Conservation (phyloP, 1,140 invertebrate species). For the Hylaeus volcanicus region DNA sequence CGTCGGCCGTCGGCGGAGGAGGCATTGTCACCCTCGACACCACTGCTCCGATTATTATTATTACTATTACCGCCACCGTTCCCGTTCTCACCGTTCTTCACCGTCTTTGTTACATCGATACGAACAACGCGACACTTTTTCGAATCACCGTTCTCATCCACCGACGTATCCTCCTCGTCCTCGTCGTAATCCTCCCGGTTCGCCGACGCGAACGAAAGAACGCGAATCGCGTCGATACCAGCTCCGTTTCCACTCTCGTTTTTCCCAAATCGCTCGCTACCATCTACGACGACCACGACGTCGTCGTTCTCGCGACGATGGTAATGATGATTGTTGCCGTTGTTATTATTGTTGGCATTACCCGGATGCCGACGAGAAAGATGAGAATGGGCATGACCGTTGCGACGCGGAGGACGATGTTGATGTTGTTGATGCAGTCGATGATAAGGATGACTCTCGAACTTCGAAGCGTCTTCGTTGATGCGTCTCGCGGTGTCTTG, state of each 20-base stretch:
- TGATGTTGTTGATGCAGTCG: slow-evolving; percentile 40
- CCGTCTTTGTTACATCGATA: slow-evolving; percentile 17
- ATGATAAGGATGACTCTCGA: slow-evolving; percentile 35
- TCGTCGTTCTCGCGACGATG: not conserved
- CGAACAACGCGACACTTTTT: slow-evolving; percentile 36
- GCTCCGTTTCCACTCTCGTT: slow-evolving; percentile 19
- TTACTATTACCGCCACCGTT: slow-evolving; percentile 15
- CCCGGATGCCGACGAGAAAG: slow-evolving; percentile 1
- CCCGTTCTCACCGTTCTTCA: slow-evolving; percentile 16
- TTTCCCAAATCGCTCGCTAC: slow-evolving; percentile 30
- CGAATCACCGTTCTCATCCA: slow-evolving; percentile 26
- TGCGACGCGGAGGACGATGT: slow-evolving; percentile 33
- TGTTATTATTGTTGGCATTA: slow-evolving; percentile 3
- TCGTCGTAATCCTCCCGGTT: slow-evolving; percentile 34
- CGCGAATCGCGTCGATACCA: slow-evolving; percentile 25
- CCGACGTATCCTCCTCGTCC: slow-evolving; percentile 31
- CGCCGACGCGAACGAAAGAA: slow-evolving; percentile 35
- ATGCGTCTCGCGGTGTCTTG: slow-evolving; percentile 46
- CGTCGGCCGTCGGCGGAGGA: slow-evolving; percentile 37
- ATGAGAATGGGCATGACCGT: slow-evolving; percentile 14
- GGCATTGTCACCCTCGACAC: slow-evolving; percentile 46
- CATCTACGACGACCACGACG: not conserved
- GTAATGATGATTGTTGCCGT: slow-evolving; percentile 8
- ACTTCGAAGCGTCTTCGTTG: slow-evolving; percentile 21
- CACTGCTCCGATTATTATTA: slow-evolving; percentile 32